These are phyloP conservation scores for Drosophila asahinai DNA, from an alignment of 1,140 invertebrate species.

Conservation along the genomic window DNA sequence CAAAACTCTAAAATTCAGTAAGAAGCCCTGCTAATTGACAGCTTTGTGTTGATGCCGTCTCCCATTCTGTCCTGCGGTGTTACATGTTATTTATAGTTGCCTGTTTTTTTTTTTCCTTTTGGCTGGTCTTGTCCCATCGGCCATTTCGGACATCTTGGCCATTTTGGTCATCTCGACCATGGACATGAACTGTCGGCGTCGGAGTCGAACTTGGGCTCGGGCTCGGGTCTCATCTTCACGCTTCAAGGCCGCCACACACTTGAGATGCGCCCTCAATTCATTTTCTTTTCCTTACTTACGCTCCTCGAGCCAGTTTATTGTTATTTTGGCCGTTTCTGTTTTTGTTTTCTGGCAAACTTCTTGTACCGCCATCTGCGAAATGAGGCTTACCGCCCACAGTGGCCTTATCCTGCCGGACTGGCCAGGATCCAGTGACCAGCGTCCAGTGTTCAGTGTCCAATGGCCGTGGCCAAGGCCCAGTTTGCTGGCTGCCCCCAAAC, in stretches of 20 bases:
- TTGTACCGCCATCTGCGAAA: constrained; percentile 74
- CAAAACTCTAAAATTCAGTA: constrained; percentile 26
- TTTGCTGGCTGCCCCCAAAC: constrained; percentile 70
- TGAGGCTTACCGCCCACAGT: constrained; percentile 62
- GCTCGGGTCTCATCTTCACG: constrained; percentile 42
- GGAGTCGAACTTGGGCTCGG: constrained; percentile 6
- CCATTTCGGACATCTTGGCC: constrained; percentile 39
- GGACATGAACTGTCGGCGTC: constrained; percentile 44
- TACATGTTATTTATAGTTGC: constrained; percentile 47
- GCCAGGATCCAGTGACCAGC: constrained; percentile 3
- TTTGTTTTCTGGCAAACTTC: constrained; percentile 55
- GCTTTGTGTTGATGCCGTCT: constrained; percentile 30
- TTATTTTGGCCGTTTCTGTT: constrained; percentile 64
- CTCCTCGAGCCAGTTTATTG: constrained; percentile 67
- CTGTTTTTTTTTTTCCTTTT: constrained; percentile 1
- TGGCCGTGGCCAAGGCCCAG: constrained; percentile 50
- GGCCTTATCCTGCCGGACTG: constrained; percentile 14
- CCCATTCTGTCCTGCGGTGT: constrained; percentile 22
- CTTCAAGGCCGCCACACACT: constrained; percentile 65
- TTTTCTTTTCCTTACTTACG: constrained; percentile 53
- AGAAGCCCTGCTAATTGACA: constrained; percentile 45
- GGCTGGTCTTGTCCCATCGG: constrained; percentile 26
- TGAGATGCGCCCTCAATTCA: constrained; percentile 41
- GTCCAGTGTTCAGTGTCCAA: constrained; percentile 12
- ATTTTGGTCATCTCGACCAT: constrained; percentile 34